These are phyloP conservation scores for Drosophila athabasca DNA, from an alignment of 1,140 invertebrate genomes.

Conservation along the genomic window DNA sequence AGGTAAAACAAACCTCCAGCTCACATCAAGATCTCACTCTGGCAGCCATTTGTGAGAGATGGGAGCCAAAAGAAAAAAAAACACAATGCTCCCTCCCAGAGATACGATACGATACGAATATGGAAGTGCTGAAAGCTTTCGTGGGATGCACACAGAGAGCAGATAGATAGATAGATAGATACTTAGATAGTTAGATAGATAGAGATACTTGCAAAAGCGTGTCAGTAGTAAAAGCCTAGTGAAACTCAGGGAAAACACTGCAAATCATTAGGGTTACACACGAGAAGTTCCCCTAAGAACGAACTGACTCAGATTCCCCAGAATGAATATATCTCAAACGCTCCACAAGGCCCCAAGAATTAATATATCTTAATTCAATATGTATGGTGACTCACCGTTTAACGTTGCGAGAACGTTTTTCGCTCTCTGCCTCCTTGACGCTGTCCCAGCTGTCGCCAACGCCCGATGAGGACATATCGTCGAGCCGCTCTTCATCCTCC, in stretches of 20 bases:
- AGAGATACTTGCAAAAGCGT: constrained; percentile 61
- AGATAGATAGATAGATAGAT: constrained; percentile 1
- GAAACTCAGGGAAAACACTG: constrained; percentile 75
- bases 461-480: constrained; percentile 82
- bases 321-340: too few relatives aligned
- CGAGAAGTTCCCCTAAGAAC: too few relatives aligned
- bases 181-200: neutral
- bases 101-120: constrained; percentile 21
- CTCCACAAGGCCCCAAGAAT: too few relatives aligned
- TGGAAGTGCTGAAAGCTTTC: constrained; percentile 41
- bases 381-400: constrained; percentile 69
- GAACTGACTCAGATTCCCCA: too few relatives aligned
- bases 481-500: constrained; percentile 82
- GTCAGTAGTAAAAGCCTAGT: constrained; percentile 69
- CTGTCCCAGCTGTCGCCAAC: constrained; percentile 84
- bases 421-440: constrained; percentile 81
- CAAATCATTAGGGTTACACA: neutral
- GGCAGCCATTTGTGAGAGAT: constrained; percentile 34
- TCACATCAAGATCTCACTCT: constrained; percentile 69
- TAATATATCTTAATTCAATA: too few relatives aligned
- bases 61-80: constrained; percentile 30
- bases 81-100: constrained; percentile 55
- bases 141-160: constrained; percentile 56
- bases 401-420: constrained; percentile 71
- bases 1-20: constrained; percentile 49